phyloP scores from a whole-genome alignment of 2,797 vertebrate species.

The Thamnophis elegans region DNA sequence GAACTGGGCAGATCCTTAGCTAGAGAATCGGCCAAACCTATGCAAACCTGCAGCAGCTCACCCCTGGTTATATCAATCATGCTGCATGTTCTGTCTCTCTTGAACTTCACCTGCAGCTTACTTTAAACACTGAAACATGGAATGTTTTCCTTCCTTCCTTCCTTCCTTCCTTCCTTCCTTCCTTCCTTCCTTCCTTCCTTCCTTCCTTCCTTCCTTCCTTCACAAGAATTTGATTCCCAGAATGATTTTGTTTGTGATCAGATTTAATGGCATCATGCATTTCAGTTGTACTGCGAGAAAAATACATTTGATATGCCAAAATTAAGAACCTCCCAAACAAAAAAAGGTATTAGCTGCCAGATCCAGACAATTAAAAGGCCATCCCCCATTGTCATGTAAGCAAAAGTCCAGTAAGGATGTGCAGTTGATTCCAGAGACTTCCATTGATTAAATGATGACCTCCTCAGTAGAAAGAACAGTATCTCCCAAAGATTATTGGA shows the following conservation, averaged over 20 bases:
- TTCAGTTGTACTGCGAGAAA: conserved; percentile 55
- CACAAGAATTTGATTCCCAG: neutral
- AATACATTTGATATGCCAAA: conserved; percentile 69
- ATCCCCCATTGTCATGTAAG: conserved; percentile 62
- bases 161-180: no score
- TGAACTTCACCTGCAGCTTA: conserved; percentile 11
- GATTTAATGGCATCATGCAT: conserved; percentile 28
- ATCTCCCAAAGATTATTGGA: conserved; percentile 51
- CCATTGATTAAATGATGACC: conserved; percentile 65
- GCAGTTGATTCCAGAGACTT: conserved; percentile 71
- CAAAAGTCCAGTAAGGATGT: conserved; percentile 71
- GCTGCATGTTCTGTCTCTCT: neutral
- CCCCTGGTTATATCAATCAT: no score
- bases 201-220: neutral
- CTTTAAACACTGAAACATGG: neutral
- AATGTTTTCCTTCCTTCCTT: no score
- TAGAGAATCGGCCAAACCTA: no score
- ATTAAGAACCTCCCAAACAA: conserved; percentile 71
- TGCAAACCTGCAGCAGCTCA: no score
- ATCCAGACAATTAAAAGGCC: conserved; percentile 71
- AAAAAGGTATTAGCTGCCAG: conserved; percentile 75
- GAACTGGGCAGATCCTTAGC: no score
- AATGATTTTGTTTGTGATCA: neutral
- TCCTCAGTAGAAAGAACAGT: conserved; percentile 59
- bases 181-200: neutral